A percentile compares a stretch with the other conserved stretches of the same genome.
Evolutionary conservation across 2,797 vertebrate species (phyloP).

Genomic region (Dryobates pubescens): DNA sequence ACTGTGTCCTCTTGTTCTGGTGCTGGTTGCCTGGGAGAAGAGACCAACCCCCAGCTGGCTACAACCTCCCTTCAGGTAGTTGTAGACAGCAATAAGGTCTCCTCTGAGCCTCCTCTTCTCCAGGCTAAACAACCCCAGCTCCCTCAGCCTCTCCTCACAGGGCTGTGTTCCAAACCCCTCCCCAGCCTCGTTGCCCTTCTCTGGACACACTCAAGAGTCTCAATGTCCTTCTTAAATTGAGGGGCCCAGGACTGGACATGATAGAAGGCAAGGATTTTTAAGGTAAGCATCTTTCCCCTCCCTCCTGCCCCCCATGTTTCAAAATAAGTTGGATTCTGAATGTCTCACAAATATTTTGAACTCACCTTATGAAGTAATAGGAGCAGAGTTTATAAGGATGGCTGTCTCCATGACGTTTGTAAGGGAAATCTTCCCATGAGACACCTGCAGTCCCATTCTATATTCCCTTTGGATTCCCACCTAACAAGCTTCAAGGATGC

Average conservation of each 20-base stretch:
- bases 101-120: no score
- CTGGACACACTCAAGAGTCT: no score
- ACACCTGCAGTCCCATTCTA: background rate
- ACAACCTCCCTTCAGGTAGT: no score
- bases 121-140: no score
- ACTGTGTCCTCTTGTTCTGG: no score
- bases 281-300: background rate
- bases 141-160: no score
- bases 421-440: background rate
- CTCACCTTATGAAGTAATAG: background rate
- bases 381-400: background rate
- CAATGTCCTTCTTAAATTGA: no score
- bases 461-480: background rate
- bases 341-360: background rate
- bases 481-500: background rate
- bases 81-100: no score
- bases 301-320: background rate
- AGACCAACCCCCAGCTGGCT: no score
- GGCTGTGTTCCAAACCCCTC: no score
- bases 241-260: background rate
- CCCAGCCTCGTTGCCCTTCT: no score
- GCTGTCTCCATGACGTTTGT: background rate
- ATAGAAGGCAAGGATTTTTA: background rate
- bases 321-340: background rate
- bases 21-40: no score